Conservation (phyloP, 2,888 invertebrate genomes). For the Tiphia femorata region DNA sequence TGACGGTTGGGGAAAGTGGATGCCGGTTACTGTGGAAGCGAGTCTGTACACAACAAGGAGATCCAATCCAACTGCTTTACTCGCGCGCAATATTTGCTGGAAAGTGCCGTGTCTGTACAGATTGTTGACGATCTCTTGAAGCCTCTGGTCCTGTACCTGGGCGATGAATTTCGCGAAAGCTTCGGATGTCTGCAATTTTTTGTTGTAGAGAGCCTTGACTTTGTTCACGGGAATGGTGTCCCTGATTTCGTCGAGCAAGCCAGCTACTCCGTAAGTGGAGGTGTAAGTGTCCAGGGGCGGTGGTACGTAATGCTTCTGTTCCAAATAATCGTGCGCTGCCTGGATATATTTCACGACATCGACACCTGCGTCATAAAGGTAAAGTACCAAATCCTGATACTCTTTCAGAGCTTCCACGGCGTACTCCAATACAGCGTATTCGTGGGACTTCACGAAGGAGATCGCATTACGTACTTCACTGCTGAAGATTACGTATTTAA, state of each 20-base stretch:
- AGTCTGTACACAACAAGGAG: background rate
- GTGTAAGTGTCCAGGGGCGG: slow-evolving; percentile 8
- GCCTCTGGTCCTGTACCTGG: slow-evolving; percentile 37
- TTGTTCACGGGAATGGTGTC: slow-evolving; percentile 50
- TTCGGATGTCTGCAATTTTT: slow-evolving; percentile 49
- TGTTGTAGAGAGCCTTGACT: slow-evolving; percentile 45
- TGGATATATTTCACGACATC: slow-evolving; percentile 37
- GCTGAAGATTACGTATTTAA: slow-evolving; percentile 48
- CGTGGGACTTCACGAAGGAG: slow-evolving; percentile 40
- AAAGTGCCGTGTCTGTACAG: slow-evolving; percentile 8
- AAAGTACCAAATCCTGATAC: slow-evolving; percentile 45
- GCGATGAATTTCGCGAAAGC: slow-evolving; percentile 46
- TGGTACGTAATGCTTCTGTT: slow-evolving; percentile 40
- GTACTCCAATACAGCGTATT: slow-evolving; percentile 43
- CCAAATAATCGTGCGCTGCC: slow-evolving; percentile 37
- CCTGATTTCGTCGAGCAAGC: slow-evolving; percentile 47
- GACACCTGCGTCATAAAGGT: slow-evolving; percentile 48
- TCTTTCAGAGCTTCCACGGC: slow-evolving; percentile 48
- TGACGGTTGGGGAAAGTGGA: slow-evolving; percentile 12
- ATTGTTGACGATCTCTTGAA: slow-evolving; percentile 40
- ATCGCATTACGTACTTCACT: slow-evolving; percentile 50
- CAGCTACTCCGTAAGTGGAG: slow-evolving; percentile 38
- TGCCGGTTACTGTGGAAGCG: background rate
- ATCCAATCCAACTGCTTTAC: slow-evolving; percentile 31
- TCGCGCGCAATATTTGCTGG: slow-evolving; percentile 22